Conservation (phyloP, 2,888 invertebrate genomes). For the Epinotia demarniana region DNA sequence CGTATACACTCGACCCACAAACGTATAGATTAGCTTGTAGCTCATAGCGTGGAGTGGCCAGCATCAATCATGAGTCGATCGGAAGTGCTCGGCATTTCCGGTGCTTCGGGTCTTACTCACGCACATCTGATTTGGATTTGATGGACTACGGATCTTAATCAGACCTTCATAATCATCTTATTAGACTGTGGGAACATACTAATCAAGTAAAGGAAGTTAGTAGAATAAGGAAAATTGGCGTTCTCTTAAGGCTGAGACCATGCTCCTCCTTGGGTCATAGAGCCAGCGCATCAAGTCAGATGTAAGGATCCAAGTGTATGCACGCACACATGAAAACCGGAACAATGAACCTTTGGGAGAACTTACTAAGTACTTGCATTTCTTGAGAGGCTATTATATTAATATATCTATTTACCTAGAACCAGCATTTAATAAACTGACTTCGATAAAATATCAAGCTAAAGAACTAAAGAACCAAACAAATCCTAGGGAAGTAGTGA, state of each 20-base stretch:
- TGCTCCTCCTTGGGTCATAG: neutral
- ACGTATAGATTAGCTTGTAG: constrained; percentile 11
- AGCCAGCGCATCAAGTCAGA: neutral
- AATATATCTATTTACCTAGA: too few relatives aligned
- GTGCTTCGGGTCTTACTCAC: constrained; percentile 20
- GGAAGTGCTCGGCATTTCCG: constrained; percentile 31
- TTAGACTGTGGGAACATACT: neutral
- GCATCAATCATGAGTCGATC: constrained; percentile 17
- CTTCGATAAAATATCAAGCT: too few relatives aligned
- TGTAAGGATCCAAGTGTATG: too few relatives aligned
- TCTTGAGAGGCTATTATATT: too few relatives aligned
- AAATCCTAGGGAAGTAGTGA: too few relatives aligned
- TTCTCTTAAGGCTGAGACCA: neutral
- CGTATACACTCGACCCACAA: constrained; percentile 17
- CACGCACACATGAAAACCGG: too few relatives aligned
- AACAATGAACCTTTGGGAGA: too few relatives aligned
- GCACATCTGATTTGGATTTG: constrained; percentile 10
- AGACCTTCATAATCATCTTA: neutral
- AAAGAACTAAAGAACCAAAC: too few relatives aligned
- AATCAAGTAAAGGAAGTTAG: neutral
- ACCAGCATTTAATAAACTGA: too few relatives aligned
- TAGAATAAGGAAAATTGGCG: neutral
- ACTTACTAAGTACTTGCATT: too few relatives aligned
- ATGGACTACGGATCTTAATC: constrained; percentile 1
- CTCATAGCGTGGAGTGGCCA: constrained; percentile 23